Conservation (phyloP, 2,888 invertebrate species). For the Caenorhabditis sp. region DNA sequence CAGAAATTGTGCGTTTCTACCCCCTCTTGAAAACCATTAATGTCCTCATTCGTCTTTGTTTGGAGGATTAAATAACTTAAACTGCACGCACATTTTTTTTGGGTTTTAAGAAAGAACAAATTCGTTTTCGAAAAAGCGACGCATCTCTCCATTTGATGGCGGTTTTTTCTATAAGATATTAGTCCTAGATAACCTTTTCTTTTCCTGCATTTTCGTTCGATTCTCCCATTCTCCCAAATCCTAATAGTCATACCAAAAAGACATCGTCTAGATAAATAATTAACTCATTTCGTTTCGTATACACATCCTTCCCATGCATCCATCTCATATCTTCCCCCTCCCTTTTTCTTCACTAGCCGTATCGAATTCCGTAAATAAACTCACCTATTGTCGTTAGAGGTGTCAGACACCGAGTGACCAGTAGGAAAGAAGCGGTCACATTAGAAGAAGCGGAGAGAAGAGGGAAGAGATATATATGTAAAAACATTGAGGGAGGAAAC, state of each 20-base stretch:
- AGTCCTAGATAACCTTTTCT: constrained; percentile 35
- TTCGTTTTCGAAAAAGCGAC: constrained; percentile 1
- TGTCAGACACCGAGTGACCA: constrained; percentile 47
- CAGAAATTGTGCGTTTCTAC: constrained; percentile 28
- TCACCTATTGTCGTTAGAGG: constrained; percentile 34
- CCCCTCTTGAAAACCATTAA: constrained; percentile 2
- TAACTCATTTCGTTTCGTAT: constrained; percentile 34
- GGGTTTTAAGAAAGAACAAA: neutral
- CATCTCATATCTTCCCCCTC: neutral
- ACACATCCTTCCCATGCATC: neutral
- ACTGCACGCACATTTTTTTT: constrained; percentile 33
- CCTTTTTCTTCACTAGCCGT: constrained; percentile 13
- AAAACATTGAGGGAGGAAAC: constrained; percentile 44
- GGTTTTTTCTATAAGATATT: constrained; percentile 19
- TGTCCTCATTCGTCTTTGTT: constrained; percentile 58
- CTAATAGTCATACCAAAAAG: constrained; percentile 1
- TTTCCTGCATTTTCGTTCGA: neutral
- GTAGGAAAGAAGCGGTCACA: constrained; percentile 35
- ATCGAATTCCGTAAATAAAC: constrained; percentile 54
- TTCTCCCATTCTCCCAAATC: constrained; percentile 11
- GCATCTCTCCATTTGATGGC: constrained; percentile 4
- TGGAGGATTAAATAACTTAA: constrained; percentile 50
- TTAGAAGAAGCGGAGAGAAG: constrained; percentile 19
- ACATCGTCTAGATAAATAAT: constrained; percentile 33
- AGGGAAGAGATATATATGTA: constrained; percentile 22